Percentiles rank a stretch among this genome's conserved stretches.
These are phyloP conservation scores for Patella ulyssiponensis DNA, from an alignment of 2,888 invertebrate genomes.

Conservation along the genomic window DNA sequence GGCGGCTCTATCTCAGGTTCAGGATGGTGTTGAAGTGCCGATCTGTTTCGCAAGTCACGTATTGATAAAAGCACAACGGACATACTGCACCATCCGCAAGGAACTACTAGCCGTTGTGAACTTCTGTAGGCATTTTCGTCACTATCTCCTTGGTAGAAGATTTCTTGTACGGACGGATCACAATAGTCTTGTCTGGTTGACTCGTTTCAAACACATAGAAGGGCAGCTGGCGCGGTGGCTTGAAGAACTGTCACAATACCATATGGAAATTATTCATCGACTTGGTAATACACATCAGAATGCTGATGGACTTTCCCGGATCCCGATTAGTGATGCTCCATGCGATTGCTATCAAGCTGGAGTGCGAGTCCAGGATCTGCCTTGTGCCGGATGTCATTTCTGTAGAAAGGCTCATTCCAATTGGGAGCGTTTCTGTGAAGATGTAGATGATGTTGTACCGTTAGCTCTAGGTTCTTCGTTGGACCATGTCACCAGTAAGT, in stretches of 20 bases:
- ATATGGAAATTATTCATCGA: slow-evolving; percentile 32
- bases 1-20: slow-evolving; percentile 37
- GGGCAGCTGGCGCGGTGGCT: slow-evolving; percentile 43
- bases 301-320: slow-evolving; percentile 34
- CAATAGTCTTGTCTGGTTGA: slow-evolving; percentile 34
- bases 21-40: slow-evolving; percentile 35
- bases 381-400: slow-evolving; percentile 18
- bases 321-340: background rate
- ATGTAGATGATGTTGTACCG: slow-evolving; percentile 13
- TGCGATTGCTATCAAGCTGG: slow-evolving; percentile 15
- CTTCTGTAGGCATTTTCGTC: slow-evolving; percentile 37
- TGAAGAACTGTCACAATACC: slow-evolving; percentile 40
- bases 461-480: background rate
- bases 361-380: background rate
- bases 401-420: background rate
- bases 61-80: slow-evolving; percentile 33
- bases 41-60: slow-evolving; percentile 37
- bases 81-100: slow-evolving; percentile 33
- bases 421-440: slow-evolving; percentile 4
- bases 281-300: slow-evolving; percentile 27
- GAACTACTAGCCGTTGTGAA: slow-evolving; percentile 33
- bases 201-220: slow-evolving; percentile 36
- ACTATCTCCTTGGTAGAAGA: slow-evolving; percentile 34
- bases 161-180: slow-evolving; percentile 42
- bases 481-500: too few relatives aligned